Evolutionary conservation across 2,888 invertebrate genomes (phyloP).

Genomic region (Plemyria rubiginata): DNA sequence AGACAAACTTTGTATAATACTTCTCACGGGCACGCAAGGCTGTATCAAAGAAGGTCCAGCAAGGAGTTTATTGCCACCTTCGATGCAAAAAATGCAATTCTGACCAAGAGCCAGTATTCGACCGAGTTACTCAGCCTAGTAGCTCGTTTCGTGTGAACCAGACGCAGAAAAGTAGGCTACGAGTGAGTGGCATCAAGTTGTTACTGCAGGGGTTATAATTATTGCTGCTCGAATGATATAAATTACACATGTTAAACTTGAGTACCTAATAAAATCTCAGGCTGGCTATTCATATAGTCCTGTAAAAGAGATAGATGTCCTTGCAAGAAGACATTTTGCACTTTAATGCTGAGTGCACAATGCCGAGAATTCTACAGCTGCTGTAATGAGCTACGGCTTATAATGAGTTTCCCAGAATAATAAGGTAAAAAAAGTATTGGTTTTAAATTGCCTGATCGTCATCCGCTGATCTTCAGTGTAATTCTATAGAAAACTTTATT

Average conservation of each 20-base stretch:
- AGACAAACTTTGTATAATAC: too few relatives aligned
- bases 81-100: not conserved
- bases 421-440: not conserved
- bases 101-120: not conserved
- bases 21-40: not conserved
- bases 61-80: not conserved
- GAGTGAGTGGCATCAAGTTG: conserved; percentile 13
- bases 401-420: conserved; percentile 4
- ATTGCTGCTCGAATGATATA: conserved; percentile 28
- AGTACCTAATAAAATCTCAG: conserved; percentile 23
- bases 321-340: conserved; percentile 13
- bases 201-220: conserved; percentile 18
- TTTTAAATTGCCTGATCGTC: conserved; percentile 11
- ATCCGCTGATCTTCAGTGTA: not conserved
- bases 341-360: not conserved
- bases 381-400: not conserved
- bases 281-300: conserved; percentile 2
- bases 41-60: not conserved
- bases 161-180: conserved; percentile 11
- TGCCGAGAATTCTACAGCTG: conserved; percentile 1
- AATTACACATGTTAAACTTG: conserved; percentile 28
- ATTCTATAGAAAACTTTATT: conserved; percentile 3
- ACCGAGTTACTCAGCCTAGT: not conserved
- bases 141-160: conserved; percentile 4
- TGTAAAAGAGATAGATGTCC: conserved; percentile 15